phyloP scores from a whole-genome alignment of 2,888 invertebrate genomes.

The Thera obeliscata region DNA sequence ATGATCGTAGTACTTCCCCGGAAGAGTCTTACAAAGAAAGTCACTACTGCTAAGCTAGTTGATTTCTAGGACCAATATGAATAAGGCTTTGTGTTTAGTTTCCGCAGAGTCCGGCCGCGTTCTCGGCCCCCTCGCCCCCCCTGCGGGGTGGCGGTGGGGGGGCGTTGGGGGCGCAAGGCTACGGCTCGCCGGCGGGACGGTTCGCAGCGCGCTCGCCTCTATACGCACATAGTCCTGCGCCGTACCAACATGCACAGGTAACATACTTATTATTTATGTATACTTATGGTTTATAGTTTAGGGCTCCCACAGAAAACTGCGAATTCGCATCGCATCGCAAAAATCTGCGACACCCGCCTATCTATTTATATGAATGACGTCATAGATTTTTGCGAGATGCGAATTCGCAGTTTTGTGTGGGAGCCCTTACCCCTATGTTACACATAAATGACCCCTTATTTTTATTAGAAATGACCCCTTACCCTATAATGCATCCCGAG shows the following conservation, averaged over 20 bases:
- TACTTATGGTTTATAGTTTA: too few relatives aligned
- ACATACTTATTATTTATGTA: too few relatives aligned
- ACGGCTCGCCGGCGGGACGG: slow-evolving; percentile 56
- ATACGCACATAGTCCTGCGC: slow-evolving; percentile 63
- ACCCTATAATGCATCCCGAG: neutral
- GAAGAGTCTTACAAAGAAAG: too few relatives aligned
- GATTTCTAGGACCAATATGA: neutral
- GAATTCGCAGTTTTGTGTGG: too few relatives aligned
- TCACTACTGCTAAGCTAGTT: too few relatives aligned
- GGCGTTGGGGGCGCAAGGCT: slow-evolving; percentile 40
- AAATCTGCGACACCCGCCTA: too few relatives aligned
- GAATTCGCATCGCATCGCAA: too few relatives aligned
- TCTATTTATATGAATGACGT: too few relatives aligned
- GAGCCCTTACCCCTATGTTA: neutral
- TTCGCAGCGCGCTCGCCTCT: slow-evolving; percentile 69
- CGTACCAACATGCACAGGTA: slow-evolving; percentile 58
- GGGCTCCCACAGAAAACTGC: too few relatives aligned
- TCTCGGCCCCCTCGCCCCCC: slow-evolving; percentile 57
- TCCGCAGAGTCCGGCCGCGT: slow-evolving; percentile 66
- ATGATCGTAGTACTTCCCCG: too few relatives aligned
- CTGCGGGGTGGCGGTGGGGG: slow-evolving; percentile 46
- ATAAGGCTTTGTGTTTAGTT: slow-evolving; percentile 45
- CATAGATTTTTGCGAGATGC: too few relatives aligned
- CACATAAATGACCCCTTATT: neutral
- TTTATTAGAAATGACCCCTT: neutral